Percentiles rank a stretch among this genome's conserved stretches.
These are phyloP conservation scores for zebrafish (Danio rerio) DNA, from an alignment of 2,113 vertebrate species.

Conservation along the genomic window GRCz12tu NC_133178.1:61191001-61191500, in stretches of 20 bases:
- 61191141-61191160: background rate
- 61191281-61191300: too few relatives aligned
- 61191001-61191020: background rate
- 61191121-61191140: background rate
- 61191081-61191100: background rate
- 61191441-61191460: background rate
- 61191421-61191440: background rate
- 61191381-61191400: background rate
- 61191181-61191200: constrained; percentile 12
- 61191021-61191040: background rate
- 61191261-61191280: too few relatives aligned
- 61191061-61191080: background rate
- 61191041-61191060: background rate
- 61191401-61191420: background rate
- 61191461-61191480: background rate
- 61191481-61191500: constrained; percentile 69
- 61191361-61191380: background rate
- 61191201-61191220: background rate
- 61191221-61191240: background rate
- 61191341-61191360: background rate
- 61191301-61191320: too few relatives aligned
- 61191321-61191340: background rate
- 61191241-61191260: background rate
- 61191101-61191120: too few relatives aligned
- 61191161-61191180: background rate